These are phyloP conservation scores for Lepidothrix coronata DNA, from an alignment of 2,113 vertebrate species.

Conservation along the genomic window DNA sequence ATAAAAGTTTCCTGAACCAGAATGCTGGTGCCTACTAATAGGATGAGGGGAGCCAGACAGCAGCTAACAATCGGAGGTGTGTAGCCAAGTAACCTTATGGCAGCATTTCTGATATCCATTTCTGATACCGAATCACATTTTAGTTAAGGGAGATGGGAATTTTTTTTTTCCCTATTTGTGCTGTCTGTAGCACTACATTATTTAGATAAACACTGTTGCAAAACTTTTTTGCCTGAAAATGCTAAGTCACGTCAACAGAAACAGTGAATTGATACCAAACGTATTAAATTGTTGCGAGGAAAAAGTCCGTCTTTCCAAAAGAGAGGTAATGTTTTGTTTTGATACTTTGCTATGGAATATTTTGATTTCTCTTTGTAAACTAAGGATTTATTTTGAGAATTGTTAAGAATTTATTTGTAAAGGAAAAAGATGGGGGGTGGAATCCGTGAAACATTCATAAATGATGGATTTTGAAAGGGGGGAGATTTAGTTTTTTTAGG, in stretches of 20 bases:
- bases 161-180: neutral
- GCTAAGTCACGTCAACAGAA: neutral
- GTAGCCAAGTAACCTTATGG: constrained; percentile 30
- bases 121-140: neutral
- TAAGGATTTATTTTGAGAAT: constrained; percentile 1
- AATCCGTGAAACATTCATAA: neutral
- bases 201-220: neutral
- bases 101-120: neutral
- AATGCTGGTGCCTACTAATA: constrained; percentile 20
- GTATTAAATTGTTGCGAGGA: neutral
- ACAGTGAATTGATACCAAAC: neutral
- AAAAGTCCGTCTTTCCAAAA: constrained; percentile 2
- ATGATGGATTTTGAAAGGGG: neutral
- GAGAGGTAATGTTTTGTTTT: constrained; percentile 39
- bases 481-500: neutral
- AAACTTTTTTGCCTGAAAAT: constrained; percentile 49
- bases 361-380: constrained; percentile 10
- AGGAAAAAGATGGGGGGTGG: neutral
- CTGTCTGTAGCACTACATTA: neutral
- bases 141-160: neutral
- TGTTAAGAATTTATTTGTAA: neutral
- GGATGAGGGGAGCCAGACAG: constrained; percentile 22
- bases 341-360: neutral
- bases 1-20: constrained; percentile 45
- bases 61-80: constrained; percentile 24